phyloP scores from a whole-genome alignment of 2,888 invertebrate genomes.

The Meghimatium bilineatum region DNA sequence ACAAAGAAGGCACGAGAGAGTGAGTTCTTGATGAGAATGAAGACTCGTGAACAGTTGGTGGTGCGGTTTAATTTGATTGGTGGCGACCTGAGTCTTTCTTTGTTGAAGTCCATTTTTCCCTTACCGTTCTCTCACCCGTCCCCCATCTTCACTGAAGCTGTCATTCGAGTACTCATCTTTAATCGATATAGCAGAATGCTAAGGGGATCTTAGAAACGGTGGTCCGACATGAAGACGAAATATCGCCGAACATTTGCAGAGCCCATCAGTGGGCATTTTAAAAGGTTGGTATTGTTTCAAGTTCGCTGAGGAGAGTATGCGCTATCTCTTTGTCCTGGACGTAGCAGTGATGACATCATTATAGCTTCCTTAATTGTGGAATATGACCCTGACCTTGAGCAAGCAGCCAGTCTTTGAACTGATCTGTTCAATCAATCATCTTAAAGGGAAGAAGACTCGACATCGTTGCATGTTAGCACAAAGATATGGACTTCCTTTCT shows the following conservation, averaged over 20 bases:
- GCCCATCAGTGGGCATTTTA: background rate
- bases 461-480: background rate
- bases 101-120: background rate
- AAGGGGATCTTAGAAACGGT: background rate
- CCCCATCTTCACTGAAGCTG: background rate
- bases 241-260: background rate
- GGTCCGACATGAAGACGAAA: background rate
- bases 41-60: slow-evolving; percentile 12
- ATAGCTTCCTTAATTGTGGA: background rate
- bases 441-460: background rate
- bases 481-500: no score
- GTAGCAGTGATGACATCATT: background rate
- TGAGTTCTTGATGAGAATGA: background rate
- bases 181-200: background rate
- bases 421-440: background rate
- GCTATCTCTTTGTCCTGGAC: slow-evolving; percentile 1
- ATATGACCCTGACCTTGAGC: background rate
- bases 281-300: background rate
- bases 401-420: background rate
- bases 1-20: background rate
- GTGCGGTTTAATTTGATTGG: slow-evolving; percentile 19
- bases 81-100: background rate
- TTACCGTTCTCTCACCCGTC: background rate
- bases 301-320: background rate
- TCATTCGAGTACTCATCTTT: background rate